phyloP scores from a whole-genome alignment of 2,113 vertebrate genomes.

The Orthonyx spaldingii region DNA sequence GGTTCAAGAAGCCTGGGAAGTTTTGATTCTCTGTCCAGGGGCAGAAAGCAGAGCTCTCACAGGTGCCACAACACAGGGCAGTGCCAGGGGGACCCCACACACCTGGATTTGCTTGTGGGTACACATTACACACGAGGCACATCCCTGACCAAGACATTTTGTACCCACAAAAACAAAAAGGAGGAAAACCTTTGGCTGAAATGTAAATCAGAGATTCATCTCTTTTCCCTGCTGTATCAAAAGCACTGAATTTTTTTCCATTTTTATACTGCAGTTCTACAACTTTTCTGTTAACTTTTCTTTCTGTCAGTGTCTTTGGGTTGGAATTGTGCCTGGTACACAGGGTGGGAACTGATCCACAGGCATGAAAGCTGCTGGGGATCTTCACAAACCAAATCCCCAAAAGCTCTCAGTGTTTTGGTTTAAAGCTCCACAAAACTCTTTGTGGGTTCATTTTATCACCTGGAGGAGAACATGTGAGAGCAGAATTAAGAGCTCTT shows the following conservation, averaged over 20 bases:
- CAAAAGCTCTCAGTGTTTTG: background rate
- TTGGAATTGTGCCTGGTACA: background rate
- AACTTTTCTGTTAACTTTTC: background rate
- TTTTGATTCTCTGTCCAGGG: background rate
- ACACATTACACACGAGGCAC: background rate
- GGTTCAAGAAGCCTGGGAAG: background rate
- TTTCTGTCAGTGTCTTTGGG: background rate
- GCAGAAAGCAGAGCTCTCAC: background rate
- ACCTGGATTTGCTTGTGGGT: background rate
- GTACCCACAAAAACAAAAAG: background rate
- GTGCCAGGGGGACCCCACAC: rapidly evolving
- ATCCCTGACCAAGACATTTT: background rate
- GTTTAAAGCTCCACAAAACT: background rate
- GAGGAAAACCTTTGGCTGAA: background rate
- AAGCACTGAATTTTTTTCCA: background rate
- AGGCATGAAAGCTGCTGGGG: background rate
- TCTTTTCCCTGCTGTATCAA: background rate
- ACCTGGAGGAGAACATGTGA: background rate
- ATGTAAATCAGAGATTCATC: background rate
- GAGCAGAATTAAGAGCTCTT: background rate
- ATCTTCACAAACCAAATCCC: background rate
- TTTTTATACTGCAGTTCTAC: background rate
- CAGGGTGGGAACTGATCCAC: background rate
- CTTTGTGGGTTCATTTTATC: background rate
- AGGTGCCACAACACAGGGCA: no score